Evolutionary conservation across 2,888 invertebrate genomes (phyloP), one percentile per base, ranked within the genome.

Genomic region (Polyommatus iphigenia): DNA sequence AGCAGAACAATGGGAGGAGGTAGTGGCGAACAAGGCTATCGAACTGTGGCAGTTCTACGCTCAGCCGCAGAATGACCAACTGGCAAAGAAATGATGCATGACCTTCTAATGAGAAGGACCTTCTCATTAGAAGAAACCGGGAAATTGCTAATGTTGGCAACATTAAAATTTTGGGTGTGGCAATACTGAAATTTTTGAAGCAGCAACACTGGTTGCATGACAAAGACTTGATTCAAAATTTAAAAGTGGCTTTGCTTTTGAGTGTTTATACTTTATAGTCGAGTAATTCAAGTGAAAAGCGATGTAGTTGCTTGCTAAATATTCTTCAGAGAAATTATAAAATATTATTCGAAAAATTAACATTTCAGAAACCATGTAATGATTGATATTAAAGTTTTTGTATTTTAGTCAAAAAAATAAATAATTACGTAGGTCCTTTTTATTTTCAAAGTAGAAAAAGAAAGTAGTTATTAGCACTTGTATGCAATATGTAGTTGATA

Each of bases 31-130:
- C 85, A 97, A 98, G 90, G 97, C 97, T 1, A 97, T 98, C 7
- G 98, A 98, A 84, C 94, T 97, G 82, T 98, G 98, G 97, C 97
- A 97, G 86, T 96, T 97, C 87, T 97, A 97, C 78, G 96, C 92
- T 2, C 93, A 91, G 79, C 92, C 94, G 0, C 94, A 93, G 79
- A 92, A 85, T 78, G 94, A 94, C 78, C 90, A 88, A 77, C 84
- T 93, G 3, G 91, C 90, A 54, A 94, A 94, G 85, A 94, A 93
- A 93, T 94, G 94, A 94, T 93, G 93, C 86, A 93, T 93, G 93
- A 93, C 93, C 90, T 93, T 93, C 93, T 93, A 93, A 93, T 93
- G 93, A 84, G 92, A 82, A 78, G 29, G 79, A 1, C 32, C 50
- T 7, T 67, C 92, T 90, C 93, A 93, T 93, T 93, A 92, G 93